Base-by-base conservation (phyloP, 1,140 invertebrate species). In the Metaphire vulgaris region DNA sequence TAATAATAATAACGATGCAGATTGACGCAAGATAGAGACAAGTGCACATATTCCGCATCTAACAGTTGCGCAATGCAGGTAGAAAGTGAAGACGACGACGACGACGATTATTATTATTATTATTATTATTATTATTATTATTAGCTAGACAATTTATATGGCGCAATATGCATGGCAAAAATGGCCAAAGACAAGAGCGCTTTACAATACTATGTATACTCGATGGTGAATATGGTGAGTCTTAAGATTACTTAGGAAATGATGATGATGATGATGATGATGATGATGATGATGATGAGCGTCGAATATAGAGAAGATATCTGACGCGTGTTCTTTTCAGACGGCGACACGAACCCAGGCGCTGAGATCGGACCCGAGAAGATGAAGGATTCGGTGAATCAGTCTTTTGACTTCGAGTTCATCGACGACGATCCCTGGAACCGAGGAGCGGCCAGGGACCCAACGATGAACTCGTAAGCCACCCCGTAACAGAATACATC, bases 371-470 rank as follows among this genome's bases (percentile, higher is more conserved):
- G 69, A 71, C 28, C n/a, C n/a, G 29, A n/a, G 0, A 30, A 71
- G 69, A 30, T 32, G 28, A 26, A 29, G 6, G 69, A 33, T 16
- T 30, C 29, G 29, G n/a, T 33, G 0, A 71, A 71, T 31, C 69
- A 71, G 69, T 71, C 33, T n/a, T 71, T 26, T 26, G 69, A 71
- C 29, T 71, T 71, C 21, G 69, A 71, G 30, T 30, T 71, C 2
- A 56, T 56, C 41, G 41, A 56, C 41, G 41, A 56, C 6, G 21
- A 56, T 56, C 41, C 41, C 6, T 56, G 41, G 41, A 21, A 21
- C 6, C 21, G 6, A 21, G 41, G 6, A 56, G 6, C 41, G 21
- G 41, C 41, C 6, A 56, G 21, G 21, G 41, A 56, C 21, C 41
- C 41, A 56, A 56, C 41, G 41, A 56, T 56, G 41, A 21, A 56